Percentiles rank a stretch among this genome's conserved stretches.
These are phyloP conservation scores for Pterophyllum scalare DNA, from an alignment of 2,113 vertebrate species.

Conservation along the genomic window DNA sequence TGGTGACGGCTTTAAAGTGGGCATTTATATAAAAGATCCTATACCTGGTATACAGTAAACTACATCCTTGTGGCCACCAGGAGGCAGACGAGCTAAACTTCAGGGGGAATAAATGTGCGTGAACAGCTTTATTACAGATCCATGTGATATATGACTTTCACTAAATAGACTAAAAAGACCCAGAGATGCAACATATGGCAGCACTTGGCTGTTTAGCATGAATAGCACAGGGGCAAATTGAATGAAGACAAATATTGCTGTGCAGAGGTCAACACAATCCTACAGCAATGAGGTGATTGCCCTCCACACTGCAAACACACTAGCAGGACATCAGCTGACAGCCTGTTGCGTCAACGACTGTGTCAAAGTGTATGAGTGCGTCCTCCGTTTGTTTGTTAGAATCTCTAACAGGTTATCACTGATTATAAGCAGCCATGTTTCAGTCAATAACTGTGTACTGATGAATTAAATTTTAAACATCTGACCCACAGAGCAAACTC, in stretches of 20 bases:
- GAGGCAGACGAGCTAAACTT: neutral
- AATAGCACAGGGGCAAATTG: neutral
- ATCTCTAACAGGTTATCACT: neutral
- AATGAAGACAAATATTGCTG: conserved; percentile 1
- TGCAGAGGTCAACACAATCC: conserved; percentile 12
- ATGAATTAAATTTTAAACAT: conserved; percentile 1
- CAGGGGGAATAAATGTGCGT: neutral
- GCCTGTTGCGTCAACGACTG: neutral
- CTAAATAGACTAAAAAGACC: neutral
- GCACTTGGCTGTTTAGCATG: neutral
- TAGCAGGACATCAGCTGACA: conserved; percentile 12
- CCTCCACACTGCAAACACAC: conserved; percentile 21
- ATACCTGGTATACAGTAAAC: neutral
- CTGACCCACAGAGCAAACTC: conserved; percentile 8
- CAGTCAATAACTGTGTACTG: neutral
- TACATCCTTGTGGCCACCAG: neutral
- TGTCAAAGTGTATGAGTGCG: conserved; percentile 10
- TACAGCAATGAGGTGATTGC: conserved; percentile 8
- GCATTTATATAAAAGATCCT: neutral
- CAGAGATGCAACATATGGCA: neutral
- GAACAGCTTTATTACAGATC: neutral
- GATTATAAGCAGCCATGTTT: neutral
- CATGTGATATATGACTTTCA: neutral
- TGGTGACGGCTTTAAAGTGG: neutral
- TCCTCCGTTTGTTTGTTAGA: conserved; percentile 8